Evolutionary conservation across 2,888 invertebrate species (phyloP).

Genomic region (Drosophila yooni): DNA sequence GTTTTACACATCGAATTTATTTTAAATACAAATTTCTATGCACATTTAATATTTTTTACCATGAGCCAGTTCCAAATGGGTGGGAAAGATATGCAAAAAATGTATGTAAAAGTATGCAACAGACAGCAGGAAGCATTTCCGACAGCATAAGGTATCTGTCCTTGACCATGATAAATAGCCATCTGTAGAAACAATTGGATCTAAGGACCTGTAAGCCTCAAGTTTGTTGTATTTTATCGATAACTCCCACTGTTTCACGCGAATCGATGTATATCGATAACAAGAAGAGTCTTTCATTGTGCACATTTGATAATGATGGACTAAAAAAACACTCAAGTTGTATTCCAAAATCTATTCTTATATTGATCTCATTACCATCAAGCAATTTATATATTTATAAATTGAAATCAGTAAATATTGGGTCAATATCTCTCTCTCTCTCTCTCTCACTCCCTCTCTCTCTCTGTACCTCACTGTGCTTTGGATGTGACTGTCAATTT

Average conservation of each 20-base stretch:
- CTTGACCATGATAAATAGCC: background rate
- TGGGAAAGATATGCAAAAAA: background rate
- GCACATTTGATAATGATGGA: background rate
- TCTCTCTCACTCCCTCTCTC: no score
- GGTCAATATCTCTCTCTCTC: background rate
- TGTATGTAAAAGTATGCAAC: background rate
- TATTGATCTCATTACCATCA: background rate
- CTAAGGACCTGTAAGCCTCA: fast-evolving
- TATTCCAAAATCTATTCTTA: background rate
- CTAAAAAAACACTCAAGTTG: background rate
- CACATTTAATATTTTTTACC: background rate
- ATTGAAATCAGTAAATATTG: background rate
- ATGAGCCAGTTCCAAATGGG: background rate
- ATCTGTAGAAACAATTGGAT: background rate
- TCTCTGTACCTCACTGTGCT: background rate
- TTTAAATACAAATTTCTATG: background rate
- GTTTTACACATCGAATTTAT: background rate
- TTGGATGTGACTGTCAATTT: constrained; percentile 4
- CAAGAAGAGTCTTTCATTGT: background rate
- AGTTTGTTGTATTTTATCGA: background rate
- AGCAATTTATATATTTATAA: no score
- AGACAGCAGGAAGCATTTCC: background rate
- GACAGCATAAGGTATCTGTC: background rate
- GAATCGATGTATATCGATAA: background rate
- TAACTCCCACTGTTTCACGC: background rate